Evolutionary conservation across 2,888 invertebrate genomes (phyloP), one percentile per base, ranked within the genome.

Genomic region (Lacanobia oleracea): DNA sequence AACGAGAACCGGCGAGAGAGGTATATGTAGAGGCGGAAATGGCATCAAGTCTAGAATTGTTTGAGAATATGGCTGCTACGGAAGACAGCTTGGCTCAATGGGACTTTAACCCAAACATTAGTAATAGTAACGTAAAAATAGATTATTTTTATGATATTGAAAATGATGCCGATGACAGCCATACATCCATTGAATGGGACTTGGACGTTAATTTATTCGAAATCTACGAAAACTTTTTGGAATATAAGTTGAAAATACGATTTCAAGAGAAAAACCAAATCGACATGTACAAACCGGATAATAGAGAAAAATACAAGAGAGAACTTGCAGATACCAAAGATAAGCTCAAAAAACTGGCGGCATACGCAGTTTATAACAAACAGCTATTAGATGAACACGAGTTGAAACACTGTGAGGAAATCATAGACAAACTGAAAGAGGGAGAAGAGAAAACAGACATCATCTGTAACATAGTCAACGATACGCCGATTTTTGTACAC

Each of bases 201-300:
- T 40, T 66, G 9, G 62, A 76, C 18, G 56, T 66, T 21, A 78
- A 78, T 45, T 68, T 63, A 0, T 77, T 57, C 10, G 54, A 62
- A 23, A 59, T 77, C 7, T 79, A 77, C 33, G 63, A 79, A 71
- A 50, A 27, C 5, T 68, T 79, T 18, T 21, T 79, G 48, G 61
- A 78, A 27, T 69, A 40, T 12, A 78, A 79, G 21, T 27, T 80
- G 7, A 75, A 75, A 54, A 69, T 75, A 67, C 67, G 67, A 14
- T 75, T 75, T 50, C 27, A 75, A 45, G 78, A 75, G 56, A 78
- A 75, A 66, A 75, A 69, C n/a, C 48, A 70, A 56, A 80, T 59
- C 50, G 69, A 80, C 16, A 27, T 72, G 5, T 61, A 62, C 27
- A 78, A 50, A 6, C 78, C 79, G 4, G 72, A 78, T 67, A 66